Conservation (phyloP, 1,140 invertebrate genomes). For the Hyphantria cunea region DNA sequence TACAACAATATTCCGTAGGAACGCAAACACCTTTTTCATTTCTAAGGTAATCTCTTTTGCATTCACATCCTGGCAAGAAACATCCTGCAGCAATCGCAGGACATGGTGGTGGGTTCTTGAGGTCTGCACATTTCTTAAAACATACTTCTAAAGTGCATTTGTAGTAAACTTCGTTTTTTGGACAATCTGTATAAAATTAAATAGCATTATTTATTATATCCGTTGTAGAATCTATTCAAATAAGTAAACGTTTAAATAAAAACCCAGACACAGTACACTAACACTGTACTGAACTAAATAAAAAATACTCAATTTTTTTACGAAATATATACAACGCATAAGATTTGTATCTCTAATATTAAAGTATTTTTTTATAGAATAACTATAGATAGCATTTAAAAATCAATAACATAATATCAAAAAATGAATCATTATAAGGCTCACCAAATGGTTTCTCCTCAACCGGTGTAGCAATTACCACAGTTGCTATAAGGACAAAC, state of each 20-base stretch:
- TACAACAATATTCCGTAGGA: background rate
- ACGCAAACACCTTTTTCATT: constrained; percentile 2
- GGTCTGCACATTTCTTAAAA: constrained; percentile 38
- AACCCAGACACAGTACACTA: too few species aligned
- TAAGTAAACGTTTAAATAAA: too few species aligned
- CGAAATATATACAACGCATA: too few species aligned
- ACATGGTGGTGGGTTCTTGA: constrained; percentile 28
- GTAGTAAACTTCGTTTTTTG: constrained; percentile 8
- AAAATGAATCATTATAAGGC: background rate
- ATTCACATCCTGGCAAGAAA: constrained; percentile 39
- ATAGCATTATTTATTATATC: background rate
- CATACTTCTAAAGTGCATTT: constrained; percentile 39
- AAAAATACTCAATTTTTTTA: too few species aligned
- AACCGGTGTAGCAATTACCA: background rate
- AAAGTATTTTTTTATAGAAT: too few species aligned
- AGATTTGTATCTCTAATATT: too few species aligned
- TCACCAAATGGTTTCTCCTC: constrained; percentile 5
- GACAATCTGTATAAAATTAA: background rate
- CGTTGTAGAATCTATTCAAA: too few species aligned
- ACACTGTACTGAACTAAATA: too few species aligned
- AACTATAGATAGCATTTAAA: too few species aligned
- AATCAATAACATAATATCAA: too few species aligned
- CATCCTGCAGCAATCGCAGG: constrained; percentile 31
- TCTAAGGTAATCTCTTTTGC: constrained; percentile 26
- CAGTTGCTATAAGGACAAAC: background rate